phyloP scores from a whole-genome alignment of 2,797 vertebrate genomes.

The Anguilla megastoma region DNA sequence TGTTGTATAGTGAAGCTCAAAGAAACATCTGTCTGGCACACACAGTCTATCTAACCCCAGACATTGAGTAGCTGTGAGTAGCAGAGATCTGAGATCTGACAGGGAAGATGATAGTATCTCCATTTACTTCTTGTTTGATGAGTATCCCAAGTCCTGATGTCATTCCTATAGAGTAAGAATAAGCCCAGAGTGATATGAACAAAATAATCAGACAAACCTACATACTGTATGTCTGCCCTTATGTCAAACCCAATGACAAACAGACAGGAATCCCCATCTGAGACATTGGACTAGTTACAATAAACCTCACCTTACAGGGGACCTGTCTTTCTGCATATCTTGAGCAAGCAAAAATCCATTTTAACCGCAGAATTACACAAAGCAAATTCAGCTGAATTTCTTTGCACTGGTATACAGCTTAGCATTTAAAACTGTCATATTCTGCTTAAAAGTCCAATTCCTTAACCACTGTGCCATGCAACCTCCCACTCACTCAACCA shows the following conservation, averaged over 20 bases:
- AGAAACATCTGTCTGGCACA: conserved; percentile 23
- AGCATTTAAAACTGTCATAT: not conserved
- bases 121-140: not conserved
- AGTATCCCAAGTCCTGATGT: not conserved
- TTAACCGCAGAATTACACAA: too few species aligned
- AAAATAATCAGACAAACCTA: not conserved
- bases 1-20: not conserved
- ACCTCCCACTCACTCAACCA: not conserved
- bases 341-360: not conserved
- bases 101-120: not conserved
- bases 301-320: not conserved
- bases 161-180: not conserved
- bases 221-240: not conserved
- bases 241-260: not conserved
- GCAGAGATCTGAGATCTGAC: not conserved
- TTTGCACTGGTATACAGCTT: not conserved
- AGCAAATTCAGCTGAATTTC: not conserved
- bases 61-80: not conserved
- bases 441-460: not conserved
- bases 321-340: not conserved
- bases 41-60: not conserved
- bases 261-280: not conserved
- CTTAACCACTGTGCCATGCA: not conserved
- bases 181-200: not conserved
- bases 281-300: not conserved